These are phyloP conservation scores for Sciaenops ocellatus DNA, from an alignment of 2,797 vertebrate species.

Conservation along the genomic window DNA sequence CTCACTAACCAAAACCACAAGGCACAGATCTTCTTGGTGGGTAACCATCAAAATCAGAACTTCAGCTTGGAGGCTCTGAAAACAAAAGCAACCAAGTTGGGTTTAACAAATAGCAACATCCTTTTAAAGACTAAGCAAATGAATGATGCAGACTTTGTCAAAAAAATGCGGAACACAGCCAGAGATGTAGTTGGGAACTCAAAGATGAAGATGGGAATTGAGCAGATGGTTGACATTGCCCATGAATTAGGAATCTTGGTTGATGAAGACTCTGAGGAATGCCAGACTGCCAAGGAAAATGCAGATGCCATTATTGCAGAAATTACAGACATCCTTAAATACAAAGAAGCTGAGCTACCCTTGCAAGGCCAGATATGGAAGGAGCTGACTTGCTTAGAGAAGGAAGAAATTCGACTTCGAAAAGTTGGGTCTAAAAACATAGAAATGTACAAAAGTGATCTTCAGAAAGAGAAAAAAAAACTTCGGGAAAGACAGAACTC, in stretches of 20 bases:
- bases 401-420: slow-evolving; percentile 81
- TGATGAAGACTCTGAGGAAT: slow-evolving; percentile 82
- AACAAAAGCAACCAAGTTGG: slow-evolving; percentile 31
- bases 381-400: slow-evolving; percentile 79
- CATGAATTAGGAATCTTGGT: slow-evolving; percentile 80
- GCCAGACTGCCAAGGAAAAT: slow-evolving; percentile 75
- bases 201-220: slow-evolving; percentile 59
- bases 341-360: slow-evolving; percentile 78
- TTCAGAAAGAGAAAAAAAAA: too few species aligned
- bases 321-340: slow-evolving; percentile 62
- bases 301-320: slow-evolving; percentile 74
- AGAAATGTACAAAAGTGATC: too few species aligned
- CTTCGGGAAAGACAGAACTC: too few species aligned
- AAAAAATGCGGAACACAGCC: slow-evolving; percentile 42
- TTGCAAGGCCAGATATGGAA: slow-evolving; percentile 84
- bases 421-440: slow-evolving; percentile 61
- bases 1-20: slow-evolving; percentile 49
- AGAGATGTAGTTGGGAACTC: slow-evolving; percentile 33
- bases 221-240: slow-evolving; percentile 76
- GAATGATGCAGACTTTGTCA: slow-evolving; percentile 75
- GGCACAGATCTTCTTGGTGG: slow-evolving; percentile 69
- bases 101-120: slow-evolving; percentile 57
- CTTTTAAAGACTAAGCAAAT: slow-evolving; percentile 64
- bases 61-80: slow-evolving; percentile 11
- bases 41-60: slow-evolving; percentile 35